Evolutionary conservation across 2,888 invertebrate genomes (phyloP).

Genomic region (Anodontia alba): DNA sequence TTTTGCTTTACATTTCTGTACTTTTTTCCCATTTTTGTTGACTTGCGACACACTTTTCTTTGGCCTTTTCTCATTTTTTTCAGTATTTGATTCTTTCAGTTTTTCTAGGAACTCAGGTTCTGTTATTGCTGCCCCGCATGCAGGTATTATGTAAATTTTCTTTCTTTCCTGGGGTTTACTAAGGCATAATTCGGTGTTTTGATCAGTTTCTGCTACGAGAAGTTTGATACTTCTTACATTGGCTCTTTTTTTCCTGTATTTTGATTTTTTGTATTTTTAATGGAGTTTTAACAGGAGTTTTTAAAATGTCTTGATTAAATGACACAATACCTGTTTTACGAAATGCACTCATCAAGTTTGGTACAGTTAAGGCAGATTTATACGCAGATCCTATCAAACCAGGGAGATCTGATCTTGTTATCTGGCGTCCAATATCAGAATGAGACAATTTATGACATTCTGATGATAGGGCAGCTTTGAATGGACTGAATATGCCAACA

Average conservation of each 20-base stretch:
- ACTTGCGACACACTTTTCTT: neutral
- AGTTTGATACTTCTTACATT: conserved; percentile 33
- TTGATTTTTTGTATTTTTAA: conserved; percentile 18
- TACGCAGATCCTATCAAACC: neutral
- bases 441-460: conserved; percentile 38
- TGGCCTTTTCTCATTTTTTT: conserved; percentile 10
- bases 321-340: conserved; percentile 35
- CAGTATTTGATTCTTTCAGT: conserved; percentile 4
- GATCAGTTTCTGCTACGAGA: conserved; percentile 21
- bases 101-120: conserved; percentile 32
- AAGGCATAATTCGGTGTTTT: neutral
- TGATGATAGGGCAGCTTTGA: conserved; percentile 25
- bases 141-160: conserved; percentile 18
- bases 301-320: conserved; percentile 21
- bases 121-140: conserved; percentile 41
- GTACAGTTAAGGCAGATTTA: neutral
- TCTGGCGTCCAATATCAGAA: conserved; percentile 7
- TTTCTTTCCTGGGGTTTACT: conserved; percentile 19
- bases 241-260: conserved; percentile 16
- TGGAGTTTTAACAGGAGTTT: conserved; percentile 20
- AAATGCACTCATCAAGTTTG: conserved; percentile 26
- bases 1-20: conserved; percentile 15
- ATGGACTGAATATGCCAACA: conserved; percentile 19
- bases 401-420: conserved; percentile 23
- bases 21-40: too few species aligned